These are phyloP conservation scores for Scrobipalpa atriplicella DNA, from an alignment of 2,888 invertebrate species.

Conservation along the genomic window DNA sequence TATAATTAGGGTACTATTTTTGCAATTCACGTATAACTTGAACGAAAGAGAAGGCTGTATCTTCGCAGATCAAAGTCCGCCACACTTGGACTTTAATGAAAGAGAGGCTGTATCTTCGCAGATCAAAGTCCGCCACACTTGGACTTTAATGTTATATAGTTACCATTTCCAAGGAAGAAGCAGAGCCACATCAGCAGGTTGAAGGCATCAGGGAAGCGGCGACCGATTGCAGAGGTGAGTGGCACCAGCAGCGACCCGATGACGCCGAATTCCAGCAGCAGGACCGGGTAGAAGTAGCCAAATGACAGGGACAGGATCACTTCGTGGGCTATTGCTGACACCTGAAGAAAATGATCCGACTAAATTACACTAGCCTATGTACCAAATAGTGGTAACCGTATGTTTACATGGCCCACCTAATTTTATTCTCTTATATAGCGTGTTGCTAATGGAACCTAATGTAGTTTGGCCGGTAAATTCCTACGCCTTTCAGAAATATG, in stretches of 20 bases:
- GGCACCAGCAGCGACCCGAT: conserved; percentile 84
- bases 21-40: too few species aligned
- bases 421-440: too few species aligned
- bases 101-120: background rate
- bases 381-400: too few species aligned
- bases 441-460: too few species aligned
- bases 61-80: background rate
- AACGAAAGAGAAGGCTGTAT: background rate
- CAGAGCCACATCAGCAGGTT: conserved; percentile 94
- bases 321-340: conserved; percentile 95
- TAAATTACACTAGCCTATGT: too few species aligned
- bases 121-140: background rate
- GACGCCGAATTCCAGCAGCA: conserved; percentile 89
- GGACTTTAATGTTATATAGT: conserved; percentile 26
- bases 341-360: conserved; percentile 55
- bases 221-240: conserved; percentile 70
- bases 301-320: conserved; percentile 90
- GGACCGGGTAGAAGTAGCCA: conserved; percentile 93
- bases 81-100: background rate
- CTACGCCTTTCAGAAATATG: too few species aligned
- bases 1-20: too few species aligned
- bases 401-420: too few species aligned
- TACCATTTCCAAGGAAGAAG: conserved; percentile 89
- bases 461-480: too few species aligned
- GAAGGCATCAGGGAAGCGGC: conserved; percentile 75